Evolutionary conservation across 2,888 invertebrate genomes (phyloP), one percentile per base, ranked within the genome.

Genomic region (Protonemura montana): DNA sequence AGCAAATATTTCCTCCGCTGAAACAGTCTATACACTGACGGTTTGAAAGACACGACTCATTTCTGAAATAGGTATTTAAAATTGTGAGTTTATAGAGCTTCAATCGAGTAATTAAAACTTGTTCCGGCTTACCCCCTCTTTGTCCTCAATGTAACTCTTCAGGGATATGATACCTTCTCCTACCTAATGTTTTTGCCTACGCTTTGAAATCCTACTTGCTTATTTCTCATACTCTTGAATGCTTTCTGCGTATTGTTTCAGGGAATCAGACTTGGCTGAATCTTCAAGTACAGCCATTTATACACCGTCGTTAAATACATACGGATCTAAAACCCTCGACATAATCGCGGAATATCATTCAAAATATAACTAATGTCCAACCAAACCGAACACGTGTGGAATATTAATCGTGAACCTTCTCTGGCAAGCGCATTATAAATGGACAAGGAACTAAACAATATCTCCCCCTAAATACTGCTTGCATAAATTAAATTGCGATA

Each of bases 41-140:
- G 41, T 41, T 13, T 41, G 41, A 41, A n/a, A 10, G 59, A 21
- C 3, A 59, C 59, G 21, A 59, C 59, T 59, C 59, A 59, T 59
- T 59, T 59, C 59, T 59, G 59, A 10, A 59, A 21, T 3, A 7
- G 59, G 16, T 59, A 59, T 59, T 13, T 13, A 13, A 59, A 3
- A 59, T 59, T 59, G 59, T 59, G 3, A 16, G 13, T 59, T n/a
- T 10, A 59, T 2, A 59, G 59, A 16, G 59, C 59, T 3, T 59
- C 59, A 59, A 59, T 59, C 59, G 59, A 59, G 59, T 59, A 59
- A 59, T 59, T 59, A 59, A 59, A 59, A 59, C 59, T 59, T 59
- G 59, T 21, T 59, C 13, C 13, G 21, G 21, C 59, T 21, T 59
- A 59, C 16, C 21, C 21, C 59, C 59, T 35, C 5, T 35, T 3